These are phyloP conservation scores for Falco berigora DNA, from an alignment of 2,797 vertebrate genomes.

Conservation along the genomic window DNA sequence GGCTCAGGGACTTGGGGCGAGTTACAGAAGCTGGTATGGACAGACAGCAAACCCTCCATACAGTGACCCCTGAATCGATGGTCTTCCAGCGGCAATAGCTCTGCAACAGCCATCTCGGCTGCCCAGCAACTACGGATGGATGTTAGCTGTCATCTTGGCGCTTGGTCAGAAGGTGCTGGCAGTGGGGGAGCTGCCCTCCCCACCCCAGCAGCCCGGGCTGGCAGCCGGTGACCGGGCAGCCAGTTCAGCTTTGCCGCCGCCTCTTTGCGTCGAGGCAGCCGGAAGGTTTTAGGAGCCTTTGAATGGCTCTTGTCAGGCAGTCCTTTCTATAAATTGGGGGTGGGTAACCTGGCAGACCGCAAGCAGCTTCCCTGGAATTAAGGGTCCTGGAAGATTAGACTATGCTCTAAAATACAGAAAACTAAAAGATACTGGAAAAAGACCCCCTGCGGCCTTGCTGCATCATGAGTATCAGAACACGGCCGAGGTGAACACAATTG, in stretches of 20 bases:
- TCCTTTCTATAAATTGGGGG: not conserved
- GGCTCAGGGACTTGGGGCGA: not conserved
- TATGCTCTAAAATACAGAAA: not conserved
- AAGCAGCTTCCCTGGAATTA: not conserved
- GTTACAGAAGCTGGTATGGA: not conserved
- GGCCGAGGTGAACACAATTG: not conserved
- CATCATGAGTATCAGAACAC: not conserved
- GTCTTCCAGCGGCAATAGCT: conserved; percentile 63
- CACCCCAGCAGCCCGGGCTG: not conserved
- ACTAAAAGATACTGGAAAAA: not conserved
- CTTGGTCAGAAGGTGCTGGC: not conserved
- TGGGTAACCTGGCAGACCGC: not conserved
- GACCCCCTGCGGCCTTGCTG: not conserved
- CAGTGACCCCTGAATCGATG: conserved; percentile 36
- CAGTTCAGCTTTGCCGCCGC: not conserved
- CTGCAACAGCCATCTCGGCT: conserved; percentile 65
- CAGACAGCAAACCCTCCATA: not conserved
- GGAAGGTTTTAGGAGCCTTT: not conserved
- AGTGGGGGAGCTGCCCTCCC: not conserved
- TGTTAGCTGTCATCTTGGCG: conserved; percentile 46
- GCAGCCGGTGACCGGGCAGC: not conserved
- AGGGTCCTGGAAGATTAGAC: not conserved
- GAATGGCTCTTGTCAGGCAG: not conserved
- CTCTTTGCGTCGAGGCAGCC: not conserved
- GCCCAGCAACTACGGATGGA: conserved; percentile 38